phyloP scores from a whole-genome alignment of 2,888 invertebrate genomes.

The Cinara cedri region DNA sequence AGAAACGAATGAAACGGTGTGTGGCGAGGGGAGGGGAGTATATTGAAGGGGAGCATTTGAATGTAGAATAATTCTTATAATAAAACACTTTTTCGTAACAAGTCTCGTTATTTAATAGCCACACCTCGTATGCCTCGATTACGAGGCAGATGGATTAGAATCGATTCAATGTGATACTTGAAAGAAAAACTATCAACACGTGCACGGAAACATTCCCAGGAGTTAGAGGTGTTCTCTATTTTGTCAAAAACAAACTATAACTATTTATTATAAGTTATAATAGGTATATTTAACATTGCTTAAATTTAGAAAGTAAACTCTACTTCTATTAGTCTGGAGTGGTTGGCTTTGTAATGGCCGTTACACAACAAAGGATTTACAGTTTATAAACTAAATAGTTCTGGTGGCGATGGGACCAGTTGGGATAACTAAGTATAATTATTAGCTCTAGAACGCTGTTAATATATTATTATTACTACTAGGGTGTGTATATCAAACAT shows the following conservation, averaged over 20 bases:
- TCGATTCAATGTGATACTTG: slow-evolving; percentile 45
- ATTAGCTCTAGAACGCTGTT: slow-evolving; percentile 25
- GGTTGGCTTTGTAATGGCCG: slow-evolving; percentile 5
- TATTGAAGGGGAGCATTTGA: no score
- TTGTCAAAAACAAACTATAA: slow-evolving; percentile 46
- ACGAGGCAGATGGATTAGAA: slow-evolving; percentile 25
- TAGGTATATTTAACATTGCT: slow-evolving; percentile 30
- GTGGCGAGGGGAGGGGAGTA: no score
- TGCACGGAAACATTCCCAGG: slow-evolving; percentile 55
- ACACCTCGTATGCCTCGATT: no score
- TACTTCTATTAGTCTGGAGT: slow-evolving; percentile 39
- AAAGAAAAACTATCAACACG: slow-evolving; percentile 48
- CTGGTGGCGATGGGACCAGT: slow-evolving; percentile 28
- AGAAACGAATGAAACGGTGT: no score
- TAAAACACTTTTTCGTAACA: no score
- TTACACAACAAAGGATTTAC: slow-evolving; percentile 30
- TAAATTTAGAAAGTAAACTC: slow-evolving; percentile 27
- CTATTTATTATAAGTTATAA: slow-evolving; percentile 29
- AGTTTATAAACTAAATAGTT: slow-evolving; percentile 44
- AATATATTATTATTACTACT: slow-evolving; percentile 37
- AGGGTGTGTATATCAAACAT: slow-evolving; percentile 47
- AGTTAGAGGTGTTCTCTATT: slow-evolving; percentile 48
- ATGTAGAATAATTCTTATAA: no score
- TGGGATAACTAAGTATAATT: slow-evolving; percentile 33
- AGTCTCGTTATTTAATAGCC: no score